A percentile compares a stretch with the other conserved stretches of the same genome.
phyloP scores from a whole-genome alignment of 2,113 vertebrate genomes.

The Meriones unguiculatus region DNA sequence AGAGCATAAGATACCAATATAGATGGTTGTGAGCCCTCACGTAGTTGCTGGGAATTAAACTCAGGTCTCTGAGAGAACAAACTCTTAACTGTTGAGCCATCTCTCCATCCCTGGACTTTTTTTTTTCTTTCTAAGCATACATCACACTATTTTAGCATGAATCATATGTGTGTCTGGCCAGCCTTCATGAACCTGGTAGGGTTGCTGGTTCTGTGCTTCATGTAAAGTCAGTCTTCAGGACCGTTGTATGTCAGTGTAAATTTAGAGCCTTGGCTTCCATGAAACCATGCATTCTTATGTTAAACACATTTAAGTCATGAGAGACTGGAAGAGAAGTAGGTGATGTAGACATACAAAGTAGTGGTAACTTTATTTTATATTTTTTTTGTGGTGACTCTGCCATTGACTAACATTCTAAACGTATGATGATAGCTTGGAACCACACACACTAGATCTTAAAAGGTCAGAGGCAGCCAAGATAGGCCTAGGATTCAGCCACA shows the following conservation, averaged over 20 bases:
- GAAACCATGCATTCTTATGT: background rate
- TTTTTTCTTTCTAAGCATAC: background rate
- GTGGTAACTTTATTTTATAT: background rate
- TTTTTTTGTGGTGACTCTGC: background rate
- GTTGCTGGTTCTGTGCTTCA: background rate
- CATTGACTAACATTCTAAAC: background rate
- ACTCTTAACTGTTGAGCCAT: too few relatives aligned
- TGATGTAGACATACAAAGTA: constrained; percentile 4
- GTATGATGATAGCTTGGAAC: background rate
- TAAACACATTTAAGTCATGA: constrained; percentile 54
- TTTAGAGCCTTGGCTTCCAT: constrained; percentile 11
- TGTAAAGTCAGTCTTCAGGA: background rate
- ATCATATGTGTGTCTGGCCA: background rate
- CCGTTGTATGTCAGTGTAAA: background rate
- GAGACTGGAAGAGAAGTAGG: constrained; percentile 17
- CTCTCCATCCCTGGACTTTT: background rate
- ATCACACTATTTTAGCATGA: background rate
- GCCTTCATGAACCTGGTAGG: constrained; percentile 17
- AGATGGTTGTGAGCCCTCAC: too few relatives aligned
- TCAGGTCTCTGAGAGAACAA: too few relatives aligned
- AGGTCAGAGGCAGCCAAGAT: background rate
- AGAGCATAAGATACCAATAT: too few relatives aligned
- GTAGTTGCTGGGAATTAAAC: too few relatives aligned
- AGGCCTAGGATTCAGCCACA: background rate
- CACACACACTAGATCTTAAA: background rate